Percentiles rank a stretch among this genome's conserved stretches.
phyloP scores from a whole-genome alignment of 2,797 vertebrate genomes.

The Phrynocephalus forsythii region DNA sequence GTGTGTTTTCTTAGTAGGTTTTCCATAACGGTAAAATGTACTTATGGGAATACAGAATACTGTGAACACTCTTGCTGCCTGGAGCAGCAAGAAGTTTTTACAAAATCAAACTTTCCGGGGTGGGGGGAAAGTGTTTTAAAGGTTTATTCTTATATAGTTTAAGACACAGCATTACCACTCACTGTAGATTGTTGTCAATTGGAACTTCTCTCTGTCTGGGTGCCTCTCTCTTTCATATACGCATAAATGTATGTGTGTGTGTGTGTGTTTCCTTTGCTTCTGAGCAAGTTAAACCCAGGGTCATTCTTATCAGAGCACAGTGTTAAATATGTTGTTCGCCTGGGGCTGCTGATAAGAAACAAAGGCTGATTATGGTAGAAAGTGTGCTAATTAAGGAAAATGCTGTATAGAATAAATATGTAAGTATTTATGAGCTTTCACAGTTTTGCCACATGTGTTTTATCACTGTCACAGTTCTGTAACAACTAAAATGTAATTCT shows the following conservation, averaged over 20 bases:
- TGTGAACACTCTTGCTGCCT: slow-evolving; percentile 55
- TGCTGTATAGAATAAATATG: slow-evolving; percentile 76
- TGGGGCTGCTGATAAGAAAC: slow-evolving; percentile 75
- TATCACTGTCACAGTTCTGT: slow-evolving; percentile 62
- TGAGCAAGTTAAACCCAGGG: slow-evolving; percentile 80
- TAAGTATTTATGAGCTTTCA: slow-evolving; percentile 68
- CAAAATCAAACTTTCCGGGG: rapidly evolving
- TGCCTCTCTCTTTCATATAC: no score
- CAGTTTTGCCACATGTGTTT: slow-evolving; percentile 57
- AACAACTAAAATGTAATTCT: slow-evolving; percentile 57
- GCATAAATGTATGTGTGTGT: slow-evolving; percentile 64
- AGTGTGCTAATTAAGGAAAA: slow-evolving; percentile 78
- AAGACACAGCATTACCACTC: slow-evolving; percentile 37
- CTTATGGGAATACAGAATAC: slow-evolving; percentile 17
- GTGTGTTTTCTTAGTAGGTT: slow-evolving; percentile 24
- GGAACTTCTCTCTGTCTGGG: slow-evolving; percentile 43
- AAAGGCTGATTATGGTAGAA: slow-evolving; percentile 74
- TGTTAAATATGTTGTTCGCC: slow-evolving; percentile 78
- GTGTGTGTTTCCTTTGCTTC: slow-evolving; percentile 76
- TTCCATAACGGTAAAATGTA: slow-evolving; percentile 52
- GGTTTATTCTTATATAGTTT: slow-evolving; percentile 40
- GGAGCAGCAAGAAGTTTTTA: slow-evolving; percentile 23
- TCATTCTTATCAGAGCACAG: slow-evolving; percentile 79
- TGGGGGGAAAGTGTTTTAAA: slow-evolving; percentile 30
- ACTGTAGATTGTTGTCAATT: slow-evolving; percentile 67